Percentiles rank a stretch among this genome's conserved stretches.
Evolutionary conservation across 2,888 invertebrate genomes (phyloP).

Genomic region (Eupithecia insigniata): DNA sequence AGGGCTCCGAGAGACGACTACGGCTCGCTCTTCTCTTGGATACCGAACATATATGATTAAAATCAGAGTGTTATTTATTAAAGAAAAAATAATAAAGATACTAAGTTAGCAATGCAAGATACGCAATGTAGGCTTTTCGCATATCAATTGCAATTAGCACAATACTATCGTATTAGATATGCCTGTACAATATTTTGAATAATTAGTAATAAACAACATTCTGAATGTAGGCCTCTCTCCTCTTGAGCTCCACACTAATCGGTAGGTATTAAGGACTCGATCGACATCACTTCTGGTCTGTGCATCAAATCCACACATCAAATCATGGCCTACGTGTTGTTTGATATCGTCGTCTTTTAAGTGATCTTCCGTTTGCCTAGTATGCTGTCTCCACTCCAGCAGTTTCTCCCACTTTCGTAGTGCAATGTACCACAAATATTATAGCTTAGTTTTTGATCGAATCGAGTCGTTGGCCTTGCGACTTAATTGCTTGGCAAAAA

Average conservation of each 20-base stretch:
- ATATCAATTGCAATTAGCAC: no score
- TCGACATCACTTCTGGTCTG: no score
- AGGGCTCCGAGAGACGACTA: slow-evolving; percentile 1
- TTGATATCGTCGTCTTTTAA: neutral
- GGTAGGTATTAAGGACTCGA: neutral
- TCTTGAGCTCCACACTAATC: neutral
- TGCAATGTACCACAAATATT: neutral
- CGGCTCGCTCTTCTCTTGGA: neutral
- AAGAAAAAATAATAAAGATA: neutral
- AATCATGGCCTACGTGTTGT: neutral
- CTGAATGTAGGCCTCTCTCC: neutral
- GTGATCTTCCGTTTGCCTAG: neutral
- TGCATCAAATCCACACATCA: no score
- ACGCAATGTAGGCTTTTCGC: neutral
- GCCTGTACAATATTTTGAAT: no score
- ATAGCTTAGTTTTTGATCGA: neutral
- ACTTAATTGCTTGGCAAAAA: neutral
- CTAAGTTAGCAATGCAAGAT: neutral
- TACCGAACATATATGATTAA: neutral
- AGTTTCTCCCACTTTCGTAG: no score
- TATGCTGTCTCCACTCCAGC: no score
- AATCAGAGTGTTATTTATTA: neutral
- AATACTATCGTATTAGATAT: no score
- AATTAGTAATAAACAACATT: no score
- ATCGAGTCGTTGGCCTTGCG: neutral